Conservation (phyloP, 2,888 invertebrate species). For the Crematogaster levior region DNA sequence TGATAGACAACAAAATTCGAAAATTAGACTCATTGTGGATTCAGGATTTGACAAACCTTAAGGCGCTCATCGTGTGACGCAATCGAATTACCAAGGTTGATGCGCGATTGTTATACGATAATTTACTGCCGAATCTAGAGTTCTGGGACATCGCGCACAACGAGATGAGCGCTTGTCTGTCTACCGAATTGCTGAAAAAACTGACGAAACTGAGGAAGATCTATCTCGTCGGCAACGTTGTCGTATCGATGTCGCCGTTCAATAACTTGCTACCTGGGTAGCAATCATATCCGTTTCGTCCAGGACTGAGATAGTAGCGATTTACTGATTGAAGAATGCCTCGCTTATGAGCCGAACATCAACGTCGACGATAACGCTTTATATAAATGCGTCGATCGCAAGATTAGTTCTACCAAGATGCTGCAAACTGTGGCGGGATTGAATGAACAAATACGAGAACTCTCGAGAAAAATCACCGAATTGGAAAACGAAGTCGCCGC, state of each 20-base stretch:
- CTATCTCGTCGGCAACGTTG: slow-evolving; percentile 63
- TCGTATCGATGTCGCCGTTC: slow-evolving; percentile 57
- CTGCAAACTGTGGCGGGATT: slow-evolving; percentile 23
- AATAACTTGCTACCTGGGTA: slow-evolving; percentile 61
- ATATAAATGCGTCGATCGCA: slow-evolving; percentile 59
- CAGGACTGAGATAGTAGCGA: slow-evolving; percentile 62
- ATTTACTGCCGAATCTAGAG: slow-evolving; percentile 50
- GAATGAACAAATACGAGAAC: slow-evolving; percentile 38
- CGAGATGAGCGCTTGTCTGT: slow-evolving; percentile 45
- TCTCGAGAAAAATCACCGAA: slow-evolving; percentile 21
- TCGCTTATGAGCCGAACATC: slow-evolving; percentile 61
- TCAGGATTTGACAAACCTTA: slow-evolving; percentile 49
- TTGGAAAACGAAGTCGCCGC: slow-evolving; percentile 26
- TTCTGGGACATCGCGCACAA: slow-evolving; percentile 61
- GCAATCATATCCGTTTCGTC: slow-evolving; percentile 54
- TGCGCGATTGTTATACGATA: slow-evolving; percentile 49
- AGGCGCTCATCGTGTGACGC: slow-evolving; percentile 51
- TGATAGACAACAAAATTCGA: slow-evolving; percentile 60
- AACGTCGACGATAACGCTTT: slow-evolving; percentile 49
- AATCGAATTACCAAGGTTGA: slow-evolving; percentile 61
- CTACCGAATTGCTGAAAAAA: slow-evolving; percentile 39
- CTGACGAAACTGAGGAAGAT: slow-evolving; percentile 54
- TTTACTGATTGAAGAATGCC: slow-evolving; percentile 65
- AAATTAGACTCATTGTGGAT: slow-evolving; percentile 60
- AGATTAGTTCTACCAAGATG: slow-evolving; percentile 25